Evolutionary conservation across 1,140 invertebrate species (phyloP).

Genomic region (Drosophila tani): DNA sequence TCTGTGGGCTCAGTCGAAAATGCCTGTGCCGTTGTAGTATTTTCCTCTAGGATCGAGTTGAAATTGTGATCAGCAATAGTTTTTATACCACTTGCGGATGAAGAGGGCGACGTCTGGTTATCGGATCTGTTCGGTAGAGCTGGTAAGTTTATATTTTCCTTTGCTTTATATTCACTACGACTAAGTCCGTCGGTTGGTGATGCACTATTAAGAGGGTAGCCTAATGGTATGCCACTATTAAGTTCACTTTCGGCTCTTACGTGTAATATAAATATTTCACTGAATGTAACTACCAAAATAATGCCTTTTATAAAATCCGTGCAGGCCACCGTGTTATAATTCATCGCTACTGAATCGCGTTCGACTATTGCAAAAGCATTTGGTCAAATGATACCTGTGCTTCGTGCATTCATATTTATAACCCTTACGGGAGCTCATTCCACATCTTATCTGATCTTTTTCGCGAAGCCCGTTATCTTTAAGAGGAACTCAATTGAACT

Average conservation of each 20-base stretch:
- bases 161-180: background rate
- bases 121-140: too few species aligned
- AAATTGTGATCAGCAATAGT: background rate
- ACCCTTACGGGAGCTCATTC: conserved; percentile 11
- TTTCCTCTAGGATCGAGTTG: background rate
- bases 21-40: background rate
- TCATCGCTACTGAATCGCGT: conserved; percentile 22
- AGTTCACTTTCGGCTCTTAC: background rate
- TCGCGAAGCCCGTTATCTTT: conserved; percentile 36
- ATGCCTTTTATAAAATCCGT: background rate
- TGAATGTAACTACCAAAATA: background rate
- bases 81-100: background rate
- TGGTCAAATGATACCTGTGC: conserved; percentile 27
- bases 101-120: background rate
- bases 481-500: conserved; percentile 36
- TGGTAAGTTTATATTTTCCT: background rate
- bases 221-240: background rate
- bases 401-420: conserved; percentile 42
- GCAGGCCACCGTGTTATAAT: background rate
- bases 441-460: conserved; percentile 39
- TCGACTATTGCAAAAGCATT: conserved; percentile 17
- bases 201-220: background rate
- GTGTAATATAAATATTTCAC: background rate
- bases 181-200: background rate
- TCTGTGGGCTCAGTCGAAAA: background rate